A percentile compares a stretch with the other conserved stretches of the same genome.
Evolutionary conservation across 23 tunicate genomes (phyloP).

Genomic region (Phallusia fumigata): DNA sequence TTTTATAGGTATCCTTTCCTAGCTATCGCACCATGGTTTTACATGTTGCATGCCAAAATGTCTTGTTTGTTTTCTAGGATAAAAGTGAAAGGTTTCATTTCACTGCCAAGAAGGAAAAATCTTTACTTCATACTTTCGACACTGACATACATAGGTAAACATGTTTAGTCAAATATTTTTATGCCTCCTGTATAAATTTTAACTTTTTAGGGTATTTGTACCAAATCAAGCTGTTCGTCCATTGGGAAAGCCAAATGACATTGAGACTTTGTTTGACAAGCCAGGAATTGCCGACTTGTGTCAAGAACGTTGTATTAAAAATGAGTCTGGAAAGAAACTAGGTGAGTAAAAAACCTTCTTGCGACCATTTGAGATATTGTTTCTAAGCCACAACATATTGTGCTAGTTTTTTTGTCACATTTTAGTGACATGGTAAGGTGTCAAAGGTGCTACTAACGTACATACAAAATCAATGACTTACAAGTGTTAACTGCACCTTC

Average conservation of each 20-base stretch:
- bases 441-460: no score
- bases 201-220: neutral
- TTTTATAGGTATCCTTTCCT: no score
- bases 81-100: neutral
- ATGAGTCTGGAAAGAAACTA: neutral
- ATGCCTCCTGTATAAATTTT: neutral
- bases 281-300: neutral
- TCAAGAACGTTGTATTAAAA: neutral
- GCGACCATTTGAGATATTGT: no score
- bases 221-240: neutral
- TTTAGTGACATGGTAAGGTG: no score
- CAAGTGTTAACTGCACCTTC: no score
- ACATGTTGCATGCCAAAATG: neutral
- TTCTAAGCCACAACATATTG: no score
- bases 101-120: neutral
- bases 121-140: neutral
- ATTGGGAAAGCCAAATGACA: neutral
- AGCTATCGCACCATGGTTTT: no score
- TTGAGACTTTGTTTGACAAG: neutral
- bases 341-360: neutral
- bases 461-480: no score
- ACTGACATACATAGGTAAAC: neutral
- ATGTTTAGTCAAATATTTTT: neutral
- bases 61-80: neutral
- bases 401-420: no score